A percentile compares a stretch with the other conserved stretches of the same genome.
phyloP scores from a whole-genome alignment of 2,113 vertebrate species.

The Microtus montanus region DNA sequence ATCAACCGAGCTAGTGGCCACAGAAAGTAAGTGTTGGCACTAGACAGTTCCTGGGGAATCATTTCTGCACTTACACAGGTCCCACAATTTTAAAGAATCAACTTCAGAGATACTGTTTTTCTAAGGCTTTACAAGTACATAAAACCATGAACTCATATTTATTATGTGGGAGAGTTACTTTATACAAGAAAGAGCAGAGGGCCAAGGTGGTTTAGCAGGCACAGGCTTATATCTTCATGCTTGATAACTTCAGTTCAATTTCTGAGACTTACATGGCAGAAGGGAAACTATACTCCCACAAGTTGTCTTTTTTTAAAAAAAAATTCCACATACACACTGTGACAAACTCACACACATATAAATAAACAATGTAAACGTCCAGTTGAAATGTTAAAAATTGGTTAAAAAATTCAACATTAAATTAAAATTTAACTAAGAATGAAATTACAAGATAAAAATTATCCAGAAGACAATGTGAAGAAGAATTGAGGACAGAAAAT shows the following conservation, averaged over 20 bases:
- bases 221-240: neutral
- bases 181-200: neutral
- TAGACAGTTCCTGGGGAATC: slow-evolving; percentile 46
- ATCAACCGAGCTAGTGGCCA: slow-evolving; percentile 16
- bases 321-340: neutral
- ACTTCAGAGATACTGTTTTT: slow-evolving; percentile 8
- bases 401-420: too few species aligned
- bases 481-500: neutral
- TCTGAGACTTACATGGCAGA: too few species aligned
- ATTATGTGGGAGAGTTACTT: neutral
- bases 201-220: neutral
- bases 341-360: neutral
- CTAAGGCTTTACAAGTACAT: slow-evolving; percentile 28
- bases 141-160: slow-evolving; percentile 36
- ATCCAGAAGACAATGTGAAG: neutral
- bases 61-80: neutral
- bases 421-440: too few species aligned
- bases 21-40: neutral
- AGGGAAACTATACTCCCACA: too few species aligned
- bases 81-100: neutral
- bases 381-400: neutral
- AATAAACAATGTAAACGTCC: neutral
- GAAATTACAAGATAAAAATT: too few species aligned
- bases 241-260: neutral
- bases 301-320: too few species aligned